phyloP scores from a whole-genome alignment of 2,797 vertebrate species.

The Psittacula derbiana region DNA sequence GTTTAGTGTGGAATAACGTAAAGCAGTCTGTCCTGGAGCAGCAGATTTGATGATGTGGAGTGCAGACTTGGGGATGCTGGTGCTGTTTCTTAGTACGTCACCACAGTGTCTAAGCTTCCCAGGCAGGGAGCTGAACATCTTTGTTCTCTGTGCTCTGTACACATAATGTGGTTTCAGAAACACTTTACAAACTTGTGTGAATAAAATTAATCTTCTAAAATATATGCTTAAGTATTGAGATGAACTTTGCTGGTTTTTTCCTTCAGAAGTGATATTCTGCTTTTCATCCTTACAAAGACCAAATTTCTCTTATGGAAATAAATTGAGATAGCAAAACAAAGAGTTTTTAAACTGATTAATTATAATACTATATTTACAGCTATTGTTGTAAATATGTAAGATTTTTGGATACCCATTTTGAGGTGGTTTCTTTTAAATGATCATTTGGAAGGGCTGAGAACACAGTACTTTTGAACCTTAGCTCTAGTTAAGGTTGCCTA shows the following conservation, averaged over 20 bases:
- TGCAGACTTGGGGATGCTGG: not conserved
- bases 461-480: not conserved
- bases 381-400: not conserved
- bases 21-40: not conserved
- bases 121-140: not conserved
- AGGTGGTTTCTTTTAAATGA: accelerated
- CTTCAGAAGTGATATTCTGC: not conserved
- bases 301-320: not conserved
- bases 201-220: not conserved
- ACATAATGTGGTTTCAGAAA: not conserved
- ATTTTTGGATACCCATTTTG: not conserved
- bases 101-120: not conserved
- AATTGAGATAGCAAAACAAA: not conserved
- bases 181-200: not conserved
- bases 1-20: not conserved
- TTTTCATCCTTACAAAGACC: not conserved
- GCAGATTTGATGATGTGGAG: not conserved
- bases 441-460: not conserved
- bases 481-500: not conserved
- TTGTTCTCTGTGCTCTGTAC: not conserved
- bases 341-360: not conserved
- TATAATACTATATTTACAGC: not conserved
- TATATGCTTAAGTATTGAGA: not conserved
- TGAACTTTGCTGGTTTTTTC: not conserved
- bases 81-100: not conserved